Evolutionary conservation across 92 coral and sea anemone species (phyloP).

Genomic region (Phenganax marumi): DNA sequence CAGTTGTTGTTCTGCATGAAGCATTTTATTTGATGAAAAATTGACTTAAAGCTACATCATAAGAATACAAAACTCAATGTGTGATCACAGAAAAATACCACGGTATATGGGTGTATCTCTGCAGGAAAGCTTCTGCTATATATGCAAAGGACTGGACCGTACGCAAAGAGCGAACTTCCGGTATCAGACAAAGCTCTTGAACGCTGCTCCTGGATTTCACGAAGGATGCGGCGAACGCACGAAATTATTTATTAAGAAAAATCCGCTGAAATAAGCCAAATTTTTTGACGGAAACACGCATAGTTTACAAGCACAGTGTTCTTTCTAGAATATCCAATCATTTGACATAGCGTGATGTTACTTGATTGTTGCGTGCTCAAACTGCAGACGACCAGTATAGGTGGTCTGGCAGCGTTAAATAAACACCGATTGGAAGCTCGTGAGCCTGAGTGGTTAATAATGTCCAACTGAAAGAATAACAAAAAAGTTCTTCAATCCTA

Average conservation of each 20-base stretch:
- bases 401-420: constrained; percentile 6
- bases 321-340: not conserved
- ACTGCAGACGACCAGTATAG: constrained; percentile 12
- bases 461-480: constrained; percentile 17
- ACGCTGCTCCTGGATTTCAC: not conserved
- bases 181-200: not conserved
- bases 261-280: not conserved
- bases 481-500: not conserved
- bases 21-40: no score
- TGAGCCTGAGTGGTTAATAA: constrained; percentile 10
- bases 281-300: not conserved
- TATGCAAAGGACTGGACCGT: not conserved
- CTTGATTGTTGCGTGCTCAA: not conserved
- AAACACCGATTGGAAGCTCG: constrained; percentile 5
- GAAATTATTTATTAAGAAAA: not conserved
- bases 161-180: constrained; percentile 8
- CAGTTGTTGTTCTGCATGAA: no score
- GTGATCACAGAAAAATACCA: no score
- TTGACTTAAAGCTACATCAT: no score
- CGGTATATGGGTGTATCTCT: no score
- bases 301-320: not conserved
- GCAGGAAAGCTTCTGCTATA: not conserved
- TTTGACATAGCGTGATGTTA: not conserved
- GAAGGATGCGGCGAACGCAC: not conserved
- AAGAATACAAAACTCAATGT: no score